Evolutionary conservation across 2,797 vertebrate species (phyloP).

Genomic region (Mycteria americana): DNA sequence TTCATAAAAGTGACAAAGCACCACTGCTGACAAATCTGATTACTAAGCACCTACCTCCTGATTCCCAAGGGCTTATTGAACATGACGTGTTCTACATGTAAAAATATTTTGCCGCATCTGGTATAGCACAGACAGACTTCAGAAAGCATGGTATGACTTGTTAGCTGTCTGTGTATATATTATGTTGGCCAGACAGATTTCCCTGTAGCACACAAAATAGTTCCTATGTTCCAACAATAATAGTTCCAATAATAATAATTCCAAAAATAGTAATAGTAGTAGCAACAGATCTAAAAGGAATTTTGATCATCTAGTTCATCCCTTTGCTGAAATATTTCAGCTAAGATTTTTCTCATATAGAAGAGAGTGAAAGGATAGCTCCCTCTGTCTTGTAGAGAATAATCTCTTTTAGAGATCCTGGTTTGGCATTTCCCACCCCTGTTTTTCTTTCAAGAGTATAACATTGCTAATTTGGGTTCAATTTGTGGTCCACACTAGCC

Average conservation of each 20-base stretch:
- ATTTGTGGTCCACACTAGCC: not conserved
- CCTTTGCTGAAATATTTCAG: not conserved
- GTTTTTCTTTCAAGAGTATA: not conserved
- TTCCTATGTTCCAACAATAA: not conserved
- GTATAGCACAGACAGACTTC: not conserved
- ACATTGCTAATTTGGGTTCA: not conserved
- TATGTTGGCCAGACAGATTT: not conserved
- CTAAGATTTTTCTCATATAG: not conserved
- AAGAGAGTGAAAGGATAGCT: not conserved
- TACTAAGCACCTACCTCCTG: not conserved
- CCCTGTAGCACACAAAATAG: not conserved
- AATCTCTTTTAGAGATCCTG: not conserved
- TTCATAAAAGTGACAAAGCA: not conserved
- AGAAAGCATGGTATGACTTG: not conserved
- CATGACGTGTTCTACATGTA: not conserved
- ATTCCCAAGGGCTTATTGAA: not conserved
- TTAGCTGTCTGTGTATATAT: not conserved
- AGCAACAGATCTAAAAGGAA: not conserved
- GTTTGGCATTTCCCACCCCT: not conserved
- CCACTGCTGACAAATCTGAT: not conserved
- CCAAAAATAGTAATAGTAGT: not conserved
- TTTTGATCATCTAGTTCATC: not conserved
- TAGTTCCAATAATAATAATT: not conserved
- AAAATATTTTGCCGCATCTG: not conserved
- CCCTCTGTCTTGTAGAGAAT: not conserved